Percentiles rank a stretch among this genome's conserved stretches.
phyloP scores from a whole-genome alignment of 2,888 invertebrate species.

The Nomada ferruginata region DNA sequence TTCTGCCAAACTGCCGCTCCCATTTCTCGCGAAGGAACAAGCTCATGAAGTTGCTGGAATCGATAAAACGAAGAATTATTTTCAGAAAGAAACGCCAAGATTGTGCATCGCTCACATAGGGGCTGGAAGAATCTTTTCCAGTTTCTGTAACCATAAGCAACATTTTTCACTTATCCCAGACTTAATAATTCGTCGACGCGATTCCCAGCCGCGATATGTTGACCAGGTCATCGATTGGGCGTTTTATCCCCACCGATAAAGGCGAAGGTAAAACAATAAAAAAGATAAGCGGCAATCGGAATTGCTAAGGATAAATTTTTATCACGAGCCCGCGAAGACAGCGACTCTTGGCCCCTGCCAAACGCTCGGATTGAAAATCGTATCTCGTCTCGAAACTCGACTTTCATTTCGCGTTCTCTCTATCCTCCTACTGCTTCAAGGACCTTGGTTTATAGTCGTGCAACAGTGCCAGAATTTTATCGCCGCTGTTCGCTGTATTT shows the following conservation, averaged over 20 bases:
- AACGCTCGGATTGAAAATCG: conserved; percentile 32
- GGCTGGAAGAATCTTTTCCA: no score
- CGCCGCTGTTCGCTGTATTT: not conserved
- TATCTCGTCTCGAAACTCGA: conserved; percentile 16
- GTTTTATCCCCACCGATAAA: conserved; percentile 48
- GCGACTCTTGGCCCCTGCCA: conserved; percentile 14
- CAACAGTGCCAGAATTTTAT: conserved; percentile 29
- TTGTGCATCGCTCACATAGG: no score
- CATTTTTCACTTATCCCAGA: not conserved
- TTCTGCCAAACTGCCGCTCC: no score
- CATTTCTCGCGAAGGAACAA: no score
- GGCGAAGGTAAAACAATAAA: conserved; percentile 38
- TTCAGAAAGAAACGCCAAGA: no score
- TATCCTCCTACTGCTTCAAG: not conserved
- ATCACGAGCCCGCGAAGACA: conserved; percentile 37
- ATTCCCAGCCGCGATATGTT: conserved; percentile 51
- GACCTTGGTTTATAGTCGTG: conserved; percentile 18
- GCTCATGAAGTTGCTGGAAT: no score
- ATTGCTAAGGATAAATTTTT: conserved; percentile 55
- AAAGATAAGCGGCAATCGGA: conserved; percentile 38
- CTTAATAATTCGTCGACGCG: conserved; percentile 38
- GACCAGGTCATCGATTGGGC: conserved; percentile 54
- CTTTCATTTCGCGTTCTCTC: conserved; percentile 20
- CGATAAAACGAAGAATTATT: no score
- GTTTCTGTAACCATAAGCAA: no score